Conservation (phyloP, 2,888 invertebrate genomes). For the Coenonympha glycerion region DNA sequence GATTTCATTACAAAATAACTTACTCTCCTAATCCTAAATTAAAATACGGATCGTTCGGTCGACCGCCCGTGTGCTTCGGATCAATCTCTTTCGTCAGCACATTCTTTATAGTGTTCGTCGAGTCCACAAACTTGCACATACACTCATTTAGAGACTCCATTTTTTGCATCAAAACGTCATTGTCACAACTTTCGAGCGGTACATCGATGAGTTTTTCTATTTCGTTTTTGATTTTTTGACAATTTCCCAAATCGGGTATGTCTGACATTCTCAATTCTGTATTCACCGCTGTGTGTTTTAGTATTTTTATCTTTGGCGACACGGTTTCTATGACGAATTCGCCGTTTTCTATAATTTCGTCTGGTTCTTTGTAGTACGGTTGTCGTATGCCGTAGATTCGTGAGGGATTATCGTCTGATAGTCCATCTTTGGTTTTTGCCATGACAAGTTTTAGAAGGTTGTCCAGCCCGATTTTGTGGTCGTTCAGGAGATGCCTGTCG, state of each 20-base stretch:
- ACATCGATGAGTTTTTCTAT: slow-evolving; percentile 45
- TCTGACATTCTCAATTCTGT: slow-evolving; percentile 51
- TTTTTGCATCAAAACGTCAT: slow-evolving; percentile 46
- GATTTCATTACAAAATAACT: too few relatives aligned
- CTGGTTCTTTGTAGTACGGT: slow-evolving; percentile 49
- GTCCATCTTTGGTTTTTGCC: slow-evolving; percentile 60
- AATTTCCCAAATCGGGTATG: slow-evolving; percentile 45
- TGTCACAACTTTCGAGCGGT: slow-evolving; percentile 37
- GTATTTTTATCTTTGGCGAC: slow-evolving; percentile 53
- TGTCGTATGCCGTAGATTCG: slow-evolving; percentile 39
- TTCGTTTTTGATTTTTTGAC: slow-evolving; percentile 41
- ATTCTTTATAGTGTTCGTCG: slow-evolving; percentile 57
- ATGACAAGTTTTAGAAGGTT: slow-evolving; percentile 59
- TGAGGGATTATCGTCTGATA: slow-evolving; percentile 38
- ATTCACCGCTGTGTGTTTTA: slow-evolving; percentile 53
- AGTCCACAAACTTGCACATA: slow-evolving; percentile 63
- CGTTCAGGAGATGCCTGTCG: slow-evolving; percentile 59
- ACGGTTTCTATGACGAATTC: slow-evolving; percentile 61
- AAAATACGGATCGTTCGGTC: slow-evolving; percentile 40
- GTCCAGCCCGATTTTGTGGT: slow-evolving; percentile 62
- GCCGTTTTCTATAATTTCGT: slow-evolving; percentile 50
- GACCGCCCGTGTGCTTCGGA: slow-evolving; percentile 36
- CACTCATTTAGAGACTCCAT: slow-evolving; percentile 59
- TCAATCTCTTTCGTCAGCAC: slow-evolving; percentile 52
- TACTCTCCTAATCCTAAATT: slow-evolving; percentile 55